Evolutionary conservation across 2,888 invertebrate genomes (phyloP).

Genomic region (Lagria hirta): DNA sequence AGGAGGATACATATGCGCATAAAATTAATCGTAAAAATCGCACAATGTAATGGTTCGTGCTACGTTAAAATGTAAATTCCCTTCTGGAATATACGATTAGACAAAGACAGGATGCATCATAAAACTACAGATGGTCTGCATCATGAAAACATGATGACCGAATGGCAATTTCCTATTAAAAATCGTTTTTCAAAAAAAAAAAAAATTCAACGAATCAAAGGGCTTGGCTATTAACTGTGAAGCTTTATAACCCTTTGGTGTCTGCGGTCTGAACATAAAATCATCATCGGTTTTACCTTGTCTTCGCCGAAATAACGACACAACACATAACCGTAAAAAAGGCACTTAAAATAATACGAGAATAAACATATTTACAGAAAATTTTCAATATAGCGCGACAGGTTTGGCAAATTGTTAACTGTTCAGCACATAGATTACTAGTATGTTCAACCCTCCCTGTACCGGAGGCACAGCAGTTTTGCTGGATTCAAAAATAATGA

Average conservation of each 20-base stretch:
- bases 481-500: no score
- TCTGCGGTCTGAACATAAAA: slow-evolving; percentile 38
- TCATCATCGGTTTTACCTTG: slow-evolving; percentile 34
- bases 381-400: no score
- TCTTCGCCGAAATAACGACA: slow-evolving; percentile 28
- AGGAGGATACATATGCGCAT: slow-evolving; percentile 17
- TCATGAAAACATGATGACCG: slow-evolving; percentile 30
- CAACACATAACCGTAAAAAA: slow-evolving; percentile 32
- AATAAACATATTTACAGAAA: no score
- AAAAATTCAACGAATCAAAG: slow-evolving; percentile 14
- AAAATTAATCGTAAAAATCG: slow-evolving; percentile 22
- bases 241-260: slow-evolving; percentile 42
- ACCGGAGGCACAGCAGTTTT: no score
- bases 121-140: slow-evolving; percentile 35
- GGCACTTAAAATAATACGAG: no score
- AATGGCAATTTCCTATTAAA: slow-evolving; percentile 32
- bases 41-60: slow-evolving; percentile 26
- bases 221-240: slow-evolving; percentile 32
- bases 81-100: slow-evolving; percentile 7
- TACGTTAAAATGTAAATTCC: slow-evolving; percentile 25
- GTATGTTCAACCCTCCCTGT: no score
- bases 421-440: no score
- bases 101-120: slow-evolving; percentile 23
- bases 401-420: no score
- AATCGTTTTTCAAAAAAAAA: slow-evolving; percentile 36